Conservation (phyloP, 2,888 invertebrate genomes). For the Mythimna ferrago region DNA sequence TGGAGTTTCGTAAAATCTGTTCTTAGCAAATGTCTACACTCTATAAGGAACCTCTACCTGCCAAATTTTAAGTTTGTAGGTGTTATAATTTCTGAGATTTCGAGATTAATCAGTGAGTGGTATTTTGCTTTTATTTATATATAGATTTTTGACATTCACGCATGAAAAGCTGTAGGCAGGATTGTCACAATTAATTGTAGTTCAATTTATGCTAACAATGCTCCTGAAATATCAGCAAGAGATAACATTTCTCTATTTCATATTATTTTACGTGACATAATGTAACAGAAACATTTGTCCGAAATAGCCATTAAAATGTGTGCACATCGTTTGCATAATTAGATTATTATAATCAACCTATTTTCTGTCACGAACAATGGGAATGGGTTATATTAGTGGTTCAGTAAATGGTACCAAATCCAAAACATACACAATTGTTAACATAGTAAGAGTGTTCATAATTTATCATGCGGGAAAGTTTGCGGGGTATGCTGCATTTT, state of each 20-base stretch:
- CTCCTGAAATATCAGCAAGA: conserved; percentile 18
- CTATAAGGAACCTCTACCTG: no score
- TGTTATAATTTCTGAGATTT: no score
- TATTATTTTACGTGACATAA: conserved; percentile 17
- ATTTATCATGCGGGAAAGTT: no score
- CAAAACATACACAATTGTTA: background rate
- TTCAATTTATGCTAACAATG: conserved; percentile 6
- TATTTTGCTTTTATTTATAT: no score
- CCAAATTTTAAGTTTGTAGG: no score
- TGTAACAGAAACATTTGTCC: conserved; percentile 33
- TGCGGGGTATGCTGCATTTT: no score
- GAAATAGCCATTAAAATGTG: conserved; percentile 40
- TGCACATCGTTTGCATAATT: conserved; percentile 47
- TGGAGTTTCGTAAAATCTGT: no score
- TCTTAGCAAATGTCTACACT: no score
- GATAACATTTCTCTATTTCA: conserved; percentile 21
- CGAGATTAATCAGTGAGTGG: no score
- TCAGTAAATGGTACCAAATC: conserved; percentile 3
- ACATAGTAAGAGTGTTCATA: no score
- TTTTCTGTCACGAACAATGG: conserved; percentile 29
- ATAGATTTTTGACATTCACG: background rate
- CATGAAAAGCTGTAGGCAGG: background rate
- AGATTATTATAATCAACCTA: conserved; percentile 40
- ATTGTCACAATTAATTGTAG: background rate
- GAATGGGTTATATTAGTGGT: conserved; percentile 10